phyloP scores from a whole-genome alignment of 2,113 vertebrate species.

The Xyliphius kryptos region DNA sequence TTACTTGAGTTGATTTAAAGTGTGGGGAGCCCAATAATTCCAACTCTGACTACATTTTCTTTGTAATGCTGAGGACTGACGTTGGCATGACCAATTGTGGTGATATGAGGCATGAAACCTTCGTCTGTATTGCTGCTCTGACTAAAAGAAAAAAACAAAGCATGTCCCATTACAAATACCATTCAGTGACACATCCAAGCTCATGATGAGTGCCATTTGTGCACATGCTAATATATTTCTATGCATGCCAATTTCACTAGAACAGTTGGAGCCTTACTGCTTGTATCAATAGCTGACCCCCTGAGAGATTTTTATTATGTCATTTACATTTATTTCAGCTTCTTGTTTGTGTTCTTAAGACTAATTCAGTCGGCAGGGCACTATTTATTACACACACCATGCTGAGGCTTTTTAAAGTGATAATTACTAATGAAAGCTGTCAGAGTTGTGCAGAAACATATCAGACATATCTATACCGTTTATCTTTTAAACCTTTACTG shows the following conservation, averaged over 20 bases:
- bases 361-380: slow-evolving; percentile 34
- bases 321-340: slow-evolving; percentile 36
- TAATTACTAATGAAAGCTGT: slow-evolving; percentile 32
- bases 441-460: slow-evolving; percentile 13
- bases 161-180: slow-evolving; percentile 20
- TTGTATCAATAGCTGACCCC: slow-evolving; percentile 38
- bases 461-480: slow-evolving; percentile 8
- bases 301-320: slow-evolving; percentile 38
- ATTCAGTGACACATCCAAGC: slow-evolving; percentile 15
- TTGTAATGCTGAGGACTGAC: too few relatives aligned
- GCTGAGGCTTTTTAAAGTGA: slow-evolving; percentile 28
- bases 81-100: too few relatives aligned
- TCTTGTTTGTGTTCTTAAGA: slow-evolving; percentile 31
- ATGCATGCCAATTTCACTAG: neutral
- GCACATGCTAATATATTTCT: slow-evolving; percentile 23
- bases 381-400: slow-evolving; percentile 34
- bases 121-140: neutral
- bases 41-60: too few relatives aligned
- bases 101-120: too few relatives aligned
- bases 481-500: slow-evolving; percentile 21
- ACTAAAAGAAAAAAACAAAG: neutral
- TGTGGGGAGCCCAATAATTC: too few relatives aligned
- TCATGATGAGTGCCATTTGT: slow-evolving; percentile 36
- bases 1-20: too few relatives aligned
- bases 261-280: slow-evolving; percentile 25